phyloP scores from a whole-genome alignment of 1,140 invertebrate species.

The Spodoptera litura region DNA sequence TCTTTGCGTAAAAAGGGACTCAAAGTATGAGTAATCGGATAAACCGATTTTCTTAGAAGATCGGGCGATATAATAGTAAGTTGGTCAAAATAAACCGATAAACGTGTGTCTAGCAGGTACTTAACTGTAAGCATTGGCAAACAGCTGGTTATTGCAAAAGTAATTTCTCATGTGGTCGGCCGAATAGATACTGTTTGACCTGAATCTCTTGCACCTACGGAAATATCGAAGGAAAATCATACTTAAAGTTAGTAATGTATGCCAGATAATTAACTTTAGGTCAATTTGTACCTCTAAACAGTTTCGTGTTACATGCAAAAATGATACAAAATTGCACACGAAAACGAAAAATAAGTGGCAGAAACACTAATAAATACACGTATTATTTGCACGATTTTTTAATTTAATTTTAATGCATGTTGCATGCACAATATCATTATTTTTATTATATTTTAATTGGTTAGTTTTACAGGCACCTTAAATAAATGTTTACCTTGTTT shows the following conservation, averaged over 20 bases:
- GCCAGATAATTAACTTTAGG: neutral
- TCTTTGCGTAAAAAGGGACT: too few species aligned
- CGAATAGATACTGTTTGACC: conserved; percentile 8
- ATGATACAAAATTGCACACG: too few species aligned
- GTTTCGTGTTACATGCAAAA: neutral
- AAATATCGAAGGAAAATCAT: neutral
- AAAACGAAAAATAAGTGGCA: too few species aligned
- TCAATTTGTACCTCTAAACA: neutral
- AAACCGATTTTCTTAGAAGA: neutral
- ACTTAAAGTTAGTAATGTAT: neutral
- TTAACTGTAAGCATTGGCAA: conserved; percentile 8
- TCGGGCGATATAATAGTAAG: neutral
- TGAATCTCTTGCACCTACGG: neutral
- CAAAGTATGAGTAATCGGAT: too few species aligned
- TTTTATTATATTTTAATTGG: too few species aligned
- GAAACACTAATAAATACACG: too few species aligned
- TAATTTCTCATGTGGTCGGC: conserved; percentile 1
- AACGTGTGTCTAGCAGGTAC: neutral
- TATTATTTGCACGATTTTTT: too few species aligned
- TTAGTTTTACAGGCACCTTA: too few species aligned
- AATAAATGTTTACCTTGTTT: too few species aligned
- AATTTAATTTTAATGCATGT: too few species aligned
- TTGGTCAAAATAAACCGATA: neutral
- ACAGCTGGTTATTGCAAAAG: conserved; percentile 23
- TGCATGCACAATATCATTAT: too few species aligned